Percentiles rank a stretch among this genome's conserved stretches.
phyloP scores from a whole-genome alignment of 2,113 vertebrate genomes.

The Pteronura brasiliensis region DNA sequence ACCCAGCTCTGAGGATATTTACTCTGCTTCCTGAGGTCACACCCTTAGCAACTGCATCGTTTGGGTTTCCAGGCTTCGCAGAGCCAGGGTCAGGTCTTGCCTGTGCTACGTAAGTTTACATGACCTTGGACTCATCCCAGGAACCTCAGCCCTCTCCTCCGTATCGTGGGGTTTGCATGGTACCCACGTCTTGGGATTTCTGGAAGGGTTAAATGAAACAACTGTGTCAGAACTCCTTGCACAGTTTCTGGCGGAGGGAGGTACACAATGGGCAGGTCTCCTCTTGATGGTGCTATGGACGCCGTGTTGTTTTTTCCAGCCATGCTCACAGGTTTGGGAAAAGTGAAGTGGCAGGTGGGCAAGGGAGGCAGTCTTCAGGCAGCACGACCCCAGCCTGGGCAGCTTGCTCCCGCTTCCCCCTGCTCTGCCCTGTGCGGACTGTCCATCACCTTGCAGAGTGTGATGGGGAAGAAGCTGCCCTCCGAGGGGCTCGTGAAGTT shows the following conservation, averaged over 20 bases:
- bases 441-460: rapidly evolving
- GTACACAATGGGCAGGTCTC: rapidly evolving
- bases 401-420: rapidly evolving
- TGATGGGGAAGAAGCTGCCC: rapidly evolving
- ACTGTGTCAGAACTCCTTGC: rapidly evolving
- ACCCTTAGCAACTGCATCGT: rapidly evolving
- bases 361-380: no score
- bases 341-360: not conserved
- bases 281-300: rapidly evolving
- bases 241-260: not conserved
- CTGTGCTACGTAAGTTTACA: rapidly evolving
- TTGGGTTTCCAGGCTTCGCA: not conserved
- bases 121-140: not conserved
- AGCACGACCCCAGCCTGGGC: rapidly evolving
- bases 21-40: not conserved
- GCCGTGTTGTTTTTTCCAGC: not conserved
- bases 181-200: not conserved
- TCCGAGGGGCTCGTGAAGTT: not conserved
- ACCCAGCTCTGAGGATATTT: not conserved
- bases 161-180: rapidly evolving
- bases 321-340: not conserved
- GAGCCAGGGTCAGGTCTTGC: no score
- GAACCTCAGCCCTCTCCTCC: not conserved
- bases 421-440: rapidly evolving
- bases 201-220: not conserved